phyloP scores from a whole-genome alignment of 2,888 invertebrate genomes.

The Drosophila subsilvestris region DNA sequence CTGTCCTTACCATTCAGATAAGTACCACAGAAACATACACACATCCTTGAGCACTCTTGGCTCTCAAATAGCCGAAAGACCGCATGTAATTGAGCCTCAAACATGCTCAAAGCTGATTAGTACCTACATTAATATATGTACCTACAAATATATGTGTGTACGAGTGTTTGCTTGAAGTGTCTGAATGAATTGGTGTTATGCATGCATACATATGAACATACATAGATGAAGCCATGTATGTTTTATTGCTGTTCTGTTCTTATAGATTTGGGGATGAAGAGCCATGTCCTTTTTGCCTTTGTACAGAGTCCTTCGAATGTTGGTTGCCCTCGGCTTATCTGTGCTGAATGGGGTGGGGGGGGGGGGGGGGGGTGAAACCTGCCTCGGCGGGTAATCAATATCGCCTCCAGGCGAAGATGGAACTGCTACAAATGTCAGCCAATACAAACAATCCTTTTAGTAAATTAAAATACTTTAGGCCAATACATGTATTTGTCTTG shows the following conservation, averaged over 20 bases:
- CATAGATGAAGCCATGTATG: too few relatives aligned
- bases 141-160: slow-evolving; percentile 33
- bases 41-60: neutral
- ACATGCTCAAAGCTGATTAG: slow-evolving; percentile 71
- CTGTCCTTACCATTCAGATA: slow-evolving; percentile 28
- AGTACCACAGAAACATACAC: slow-evolving; percentile 23
- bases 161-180: slow-evolving; percentile 35
- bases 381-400: slow-evolving; percentile 33
- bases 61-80: slow-evolving; percentile 51
- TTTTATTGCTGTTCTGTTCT: slow-evolving; percentile 15
- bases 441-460: neutral
- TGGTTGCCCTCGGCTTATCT: slow-evolving; percentile 31
- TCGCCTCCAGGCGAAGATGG: slow-evolving; percentile 11
- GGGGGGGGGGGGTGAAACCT: neutral
- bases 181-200: neutral
- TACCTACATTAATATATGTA: slow-evolving; percentile 28
- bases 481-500: too few relatives aligned
- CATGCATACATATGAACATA: too few relatives aligned
- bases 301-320: slow-evolving; percentile 17
- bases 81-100: slow-evolving; percentile 66
- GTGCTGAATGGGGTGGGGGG: slow-evolving; percentile 4
- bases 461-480: slow-evolving; percentile 3
- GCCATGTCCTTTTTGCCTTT: slow-evolving; percentile 16
- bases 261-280: slow-evolving; percentile 1
- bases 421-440: neutral